A percentile compares a stretch with the other conserved stretches of the same genome.
phyloP scores from a whole-genome alignment of 2,888 invertebrate genomes.

The Folsomia candida region DNA sequence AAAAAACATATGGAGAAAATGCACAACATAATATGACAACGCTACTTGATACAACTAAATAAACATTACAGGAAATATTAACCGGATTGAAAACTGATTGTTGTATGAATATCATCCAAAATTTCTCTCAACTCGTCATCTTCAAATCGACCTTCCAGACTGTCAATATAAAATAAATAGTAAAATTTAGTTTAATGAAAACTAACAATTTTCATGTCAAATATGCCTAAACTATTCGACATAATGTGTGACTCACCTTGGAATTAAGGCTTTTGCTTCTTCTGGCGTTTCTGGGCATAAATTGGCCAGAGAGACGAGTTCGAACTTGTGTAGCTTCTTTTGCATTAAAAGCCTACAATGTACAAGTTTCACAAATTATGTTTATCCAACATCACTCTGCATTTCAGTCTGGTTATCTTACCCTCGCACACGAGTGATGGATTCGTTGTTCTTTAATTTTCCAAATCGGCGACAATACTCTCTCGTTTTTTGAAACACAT shows the following conservation, averaged over 20 bases:
- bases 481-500: slow-evolving; percentile 96
- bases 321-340: slow-evolving; percentile 96
- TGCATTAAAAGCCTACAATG: slow-evolving; percentile 77
- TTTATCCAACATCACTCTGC: not conserved
- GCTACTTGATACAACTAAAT: too few relatives aligned
- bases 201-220: not conserved
- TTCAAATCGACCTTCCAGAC: slow-evolving; percentile 93
- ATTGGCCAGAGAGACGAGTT: slow-evolving; percentile 94
- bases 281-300: slow-evolving; percentile 98
- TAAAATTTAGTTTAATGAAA: not conserved
- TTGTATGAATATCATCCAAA: slow-evolving; percentile 96
- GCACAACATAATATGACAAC: too few relatives aligned
- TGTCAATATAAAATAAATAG: slow-evolving; percentile 51
- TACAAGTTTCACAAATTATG: not conserved
- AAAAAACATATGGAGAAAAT: too few relatives aligned
- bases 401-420: slow-evolving; percentile 53
- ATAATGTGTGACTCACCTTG: slow-evolving; percentile 59
- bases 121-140: slow-evolving; percentile 96
- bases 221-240: not conserved
- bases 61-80: slow-evolving; percentile 54
- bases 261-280: slow-evolving; percentile 96
- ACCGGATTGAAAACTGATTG: slow-evolving; percentile 89
- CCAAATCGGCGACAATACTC: slow-evolving; percentile 94
- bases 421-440: slow-evolving; percentile 93
- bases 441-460: slow-evolving; percentile 97